A percentile compares a stretch with the other conserved stretches of the same genome.
Evolutionary conservation across 2,888 invertebrate genomes (phyloP).

Genomic region (Epistrophe grossulariae): DNA sequence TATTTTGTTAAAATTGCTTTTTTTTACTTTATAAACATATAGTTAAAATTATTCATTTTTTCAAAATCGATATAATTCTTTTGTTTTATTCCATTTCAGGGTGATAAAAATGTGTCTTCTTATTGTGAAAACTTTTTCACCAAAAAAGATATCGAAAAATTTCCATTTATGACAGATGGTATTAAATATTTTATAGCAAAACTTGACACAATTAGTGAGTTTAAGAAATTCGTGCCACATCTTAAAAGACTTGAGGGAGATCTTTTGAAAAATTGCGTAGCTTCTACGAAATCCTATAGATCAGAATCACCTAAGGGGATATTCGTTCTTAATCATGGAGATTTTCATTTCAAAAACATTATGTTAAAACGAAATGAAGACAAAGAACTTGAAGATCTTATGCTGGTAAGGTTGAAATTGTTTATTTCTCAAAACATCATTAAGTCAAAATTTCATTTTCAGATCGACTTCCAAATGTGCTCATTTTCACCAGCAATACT

Average conservation of each 20-base stretch:
- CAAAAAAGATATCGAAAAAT: not conserved
- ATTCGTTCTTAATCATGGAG: constrained; percentile 77
- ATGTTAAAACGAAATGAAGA: constrained; percentile 77
- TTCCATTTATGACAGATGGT: not conserved
- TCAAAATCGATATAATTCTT: too few relatives aligned
- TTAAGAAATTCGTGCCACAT: constrained; percentile 5
- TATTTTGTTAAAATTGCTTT: too few relatives aligned
- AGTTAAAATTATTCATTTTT: too few relatives aligned
- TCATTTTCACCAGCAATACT: constrained; percentile 76
- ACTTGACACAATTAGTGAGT: not conserved
- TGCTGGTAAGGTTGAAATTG: not conserved
- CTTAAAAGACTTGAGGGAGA: not conserved
- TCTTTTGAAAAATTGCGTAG: not conserved
- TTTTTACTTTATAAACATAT: too few relatives aligned
- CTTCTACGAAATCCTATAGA: not conserved
- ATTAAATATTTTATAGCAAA: not conserved
- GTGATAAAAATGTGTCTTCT: not conserved
- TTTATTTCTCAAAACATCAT: not conserved
- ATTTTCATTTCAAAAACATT: constrained; percentile 79
- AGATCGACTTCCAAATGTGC: constrained; percentile 79
- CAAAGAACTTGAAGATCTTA: constrained; percentile 11
- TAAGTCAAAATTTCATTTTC: not conserved
- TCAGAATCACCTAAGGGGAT: not conserved
- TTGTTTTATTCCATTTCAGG: constrained; percentile 34
- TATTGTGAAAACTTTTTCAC: not conserved